Conservation (phyloP, 1,140 invertebrate genomes). For the Drosophila funebris region DNA sequence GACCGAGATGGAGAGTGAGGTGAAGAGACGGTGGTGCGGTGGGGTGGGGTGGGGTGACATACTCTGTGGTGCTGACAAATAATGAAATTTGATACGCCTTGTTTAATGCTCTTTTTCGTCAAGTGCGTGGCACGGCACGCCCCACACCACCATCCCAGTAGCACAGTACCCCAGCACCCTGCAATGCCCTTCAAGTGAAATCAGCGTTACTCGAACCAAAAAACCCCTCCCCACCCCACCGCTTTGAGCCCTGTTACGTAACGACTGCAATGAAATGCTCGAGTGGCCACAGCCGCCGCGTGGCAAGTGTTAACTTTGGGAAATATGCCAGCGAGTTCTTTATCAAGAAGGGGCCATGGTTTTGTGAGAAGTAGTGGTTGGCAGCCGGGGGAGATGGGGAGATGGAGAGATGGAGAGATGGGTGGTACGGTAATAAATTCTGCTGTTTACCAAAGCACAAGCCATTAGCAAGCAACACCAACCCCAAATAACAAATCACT, state of each 20-base stretch:
- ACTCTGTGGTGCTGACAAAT: constrained; percentile 61
- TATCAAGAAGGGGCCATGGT: background rate
- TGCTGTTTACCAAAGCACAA: constrained; percentile 81
- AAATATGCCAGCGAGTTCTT: constrained; percentile 30
- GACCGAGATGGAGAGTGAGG: background rate
- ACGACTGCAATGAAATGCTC: constrained; percentile 75
- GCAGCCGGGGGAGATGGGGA: background rate
- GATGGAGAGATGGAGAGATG: too few species aligned
- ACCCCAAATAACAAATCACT: constrained; percentile 79
- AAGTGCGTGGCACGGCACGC: constrained; percentile 33
- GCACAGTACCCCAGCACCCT: too few species aligned
- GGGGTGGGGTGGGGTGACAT: background rate
- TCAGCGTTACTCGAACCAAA: background rate
- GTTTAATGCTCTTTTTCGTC: constrained; percentile 80
- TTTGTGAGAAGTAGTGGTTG: too few species aligned
- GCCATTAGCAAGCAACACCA: constrained; percentile 82
- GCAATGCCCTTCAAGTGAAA: constrained; percentile 1
- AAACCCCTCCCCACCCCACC: too few species aligned
- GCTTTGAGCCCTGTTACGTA: background rate
- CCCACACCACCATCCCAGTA: too few species aligned
- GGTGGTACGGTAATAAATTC: constrained; percentile 69
- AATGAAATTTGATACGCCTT: constrained; percentile 84
- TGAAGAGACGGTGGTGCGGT: too few species aligned
- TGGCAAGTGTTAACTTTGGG: constrained; percentile 79
- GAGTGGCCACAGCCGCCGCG: constrained; percentile 76